These are phyloP conservation scores for Hirundo rustica DNA, from an alignment of 2,797 vertebrate species.

Conservation along the genomic window DNA sequence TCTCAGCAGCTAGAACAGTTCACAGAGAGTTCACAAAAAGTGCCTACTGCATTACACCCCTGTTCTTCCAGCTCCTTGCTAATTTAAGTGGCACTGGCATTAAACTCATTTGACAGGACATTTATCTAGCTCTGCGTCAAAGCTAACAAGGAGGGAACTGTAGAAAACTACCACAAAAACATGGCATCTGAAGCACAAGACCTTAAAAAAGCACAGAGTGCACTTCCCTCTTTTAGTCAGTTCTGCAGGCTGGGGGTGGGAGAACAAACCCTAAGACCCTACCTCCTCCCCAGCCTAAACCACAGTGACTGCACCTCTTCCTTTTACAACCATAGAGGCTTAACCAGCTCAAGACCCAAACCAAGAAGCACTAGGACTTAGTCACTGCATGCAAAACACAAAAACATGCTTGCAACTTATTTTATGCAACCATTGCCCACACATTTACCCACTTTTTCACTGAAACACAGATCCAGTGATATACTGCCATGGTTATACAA, in stretches of 20 bases:
- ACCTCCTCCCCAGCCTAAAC: conserved; percentile 40
- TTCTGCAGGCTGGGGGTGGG: neutral
- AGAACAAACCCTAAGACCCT: neutral
- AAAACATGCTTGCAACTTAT: neutral
- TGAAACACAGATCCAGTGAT: neutral
- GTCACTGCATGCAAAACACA: neutral
- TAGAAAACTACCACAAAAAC: neutral
- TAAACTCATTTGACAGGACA: neutral
- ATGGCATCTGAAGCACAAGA: neutral
- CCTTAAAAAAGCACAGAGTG: neutral
- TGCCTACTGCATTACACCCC: neutral
- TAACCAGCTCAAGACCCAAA: neutral
- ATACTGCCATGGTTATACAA: neutral
- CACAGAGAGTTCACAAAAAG: neutral
- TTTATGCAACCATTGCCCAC: neutral
- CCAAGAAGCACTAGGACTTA: neutral
- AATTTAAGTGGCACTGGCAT: neutral
- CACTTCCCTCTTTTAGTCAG: neutral
- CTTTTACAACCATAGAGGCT: neutral
- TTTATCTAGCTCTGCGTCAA: neutral
- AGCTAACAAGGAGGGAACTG: neutral
- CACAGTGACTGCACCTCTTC: neutral
- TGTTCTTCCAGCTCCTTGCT: neutral
- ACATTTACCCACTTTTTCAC: neutral
- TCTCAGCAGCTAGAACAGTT: neutral